A percentile compares a stretch with the other conserved stretches of the same genome.
These are phyloP conservation scores for Heliconius himera DNA, from an alignment of 1,140 invertebrate species.

Conservation along the genomic window DNA sequence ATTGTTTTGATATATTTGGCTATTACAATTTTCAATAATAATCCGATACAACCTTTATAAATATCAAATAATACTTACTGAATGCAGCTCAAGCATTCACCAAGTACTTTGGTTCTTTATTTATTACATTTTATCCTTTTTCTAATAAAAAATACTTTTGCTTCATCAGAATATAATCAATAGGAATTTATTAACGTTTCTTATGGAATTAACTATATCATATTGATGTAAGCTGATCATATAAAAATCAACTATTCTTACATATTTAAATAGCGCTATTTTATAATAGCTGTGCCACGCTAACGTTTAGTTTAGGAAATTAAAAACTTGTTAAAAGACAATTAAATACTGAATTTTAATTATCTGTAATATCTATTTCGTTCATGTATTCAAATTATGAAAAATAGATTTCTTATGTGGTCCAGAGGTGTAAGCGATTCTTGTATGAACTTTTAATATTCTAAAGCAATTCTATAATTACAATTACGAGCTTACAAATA, in stretches of 20 bases:
- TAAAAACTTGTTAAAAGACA: neutral
- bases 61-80: neutral
- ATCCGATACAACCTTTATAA: constrained; percentile 10
- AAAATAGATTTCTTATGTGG: neutral
- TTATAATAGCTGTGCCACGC: neutral
- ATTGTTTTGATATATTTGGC: constrained; percentile 1
- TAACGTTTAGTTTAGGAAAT: neutral
- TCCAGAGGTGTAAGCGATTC: neutral
- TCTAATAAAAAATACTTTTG: constrained; percentile 21
- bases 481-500: neutral
- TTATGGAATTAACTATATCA: neutral
- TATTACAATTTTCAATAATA: constrained; percentile 22
- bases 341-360: neutral
- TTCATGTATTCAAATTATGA: neutral
- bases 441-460: neutral
- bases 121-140: constrained; percentile 15
- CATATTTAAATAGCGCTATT: neutral
- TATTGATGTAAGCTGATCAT: constrained; percentile 12
- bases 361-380: neutral
- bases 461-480: neutral
- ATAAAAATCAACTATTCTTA: neutral
- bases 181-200: constrained; percentile 19
- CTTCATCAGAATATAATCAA: constrained; percentile 9
- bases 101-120: constrained; percentile 1
- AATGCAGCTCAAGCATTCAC: constrained; percentile 1